Percentiles rank a stretch among this genome's conserved stretches.
These are phyloP conservation scores for Idaea dimidiata DNA, from an alignment of 2,888 invertebrate genomes.

Conservation along the genomic window DNA sequence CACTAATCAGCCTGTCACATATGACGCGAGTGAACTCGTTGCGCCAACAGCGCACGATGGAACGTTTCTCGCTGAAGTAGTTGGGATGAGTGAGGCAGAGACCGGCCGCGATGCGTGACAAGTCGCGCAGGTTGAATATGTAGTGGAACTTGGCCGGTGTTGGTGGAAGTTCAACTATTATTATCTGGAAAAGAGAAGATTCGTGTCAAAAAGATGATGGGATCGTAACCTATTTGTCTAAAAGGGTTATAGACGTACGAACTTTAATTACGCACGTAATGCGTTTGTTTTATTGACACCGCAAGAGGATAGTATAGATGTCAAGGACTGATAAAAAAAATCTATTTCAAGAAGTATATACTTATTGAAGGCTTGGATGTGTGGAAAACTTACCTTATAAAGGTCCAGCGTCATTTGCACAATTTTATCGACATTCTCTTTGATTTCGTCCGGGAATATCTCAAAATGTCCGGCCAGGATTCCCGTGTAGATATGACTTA, in stretches of 20 bases:
- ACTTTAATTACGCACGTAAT: too few species aligned
- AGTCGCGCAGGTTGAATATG: slow-evolving; percentile 94
- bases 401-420: slow-evolving; percentile 90
- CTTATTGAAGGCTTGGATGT: neutral
- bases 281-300: too few species aligned
- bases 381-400: slow-evolving; percentile 81
- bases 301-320: too few species aligned
- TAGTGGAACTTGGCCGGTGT: slow-evolving; percentile 97
- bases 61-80: slow-evolving; percentile 84
- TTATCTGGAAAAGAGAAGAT: slow-evolving; percentile 66
- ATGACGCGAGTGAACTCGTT: slow-evolving; percentile 94
- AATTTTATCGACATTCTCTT: slow-evolving; percentile 83
- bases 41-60: slow-evolving; percentile 92
- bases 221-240: too few species aligned
- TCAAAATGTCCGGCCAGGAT: slow-evolving; percentile 90
- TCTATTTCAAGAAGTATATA: too few species aligned
- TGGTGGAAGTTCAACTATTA: slow-evolving; percentile 90
- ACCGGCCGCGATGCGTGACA: slow-evolving; percentile 92
- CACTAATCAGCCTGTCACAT: slow-evolving; percentile 90
- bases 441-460: slow-evolving; percentile 84
- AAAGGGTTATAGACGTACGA: too few species aligned
- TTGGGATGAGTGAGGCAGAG: slow-evolving; percentile 88
- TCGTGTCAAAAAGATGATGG: too few species aligned
- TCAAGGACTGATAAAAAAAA: too few species aligned
- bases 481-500: slow-evolving; percentile 90